A percentile compares a stretch with the other conserved stretches of the same genome.
These are phyloP conservation scores for Pterocles burchelli DNA, from an alignment of 2,113 vertebrate species.

Conservation along the genomic window DNA sequence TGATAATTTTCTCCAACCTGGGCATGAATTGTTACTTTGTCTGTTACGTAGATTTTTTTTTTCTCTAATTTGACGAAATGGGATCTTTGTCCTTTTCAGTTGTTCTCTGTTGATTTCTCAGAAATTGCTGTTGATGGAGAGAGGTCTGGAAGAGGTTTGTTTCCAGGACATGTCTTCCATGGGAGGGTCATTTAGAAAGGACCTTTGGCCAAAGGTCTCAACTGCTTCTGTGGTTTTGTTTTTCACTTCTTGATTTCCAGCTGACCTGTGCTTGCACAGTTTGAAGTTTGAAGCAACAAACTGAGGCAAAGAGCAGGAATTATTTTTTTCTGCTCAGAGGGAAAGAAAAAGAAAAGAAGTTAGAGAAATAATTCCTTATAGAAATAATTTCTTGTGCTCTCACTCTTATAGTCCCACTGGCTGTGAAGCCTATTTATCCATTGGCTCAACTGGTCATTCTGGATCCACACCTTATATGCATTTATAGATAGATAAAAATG, in stretches of 20 bases:
- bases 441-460: neutral
- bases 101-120: neutral
- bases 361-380: neutral
- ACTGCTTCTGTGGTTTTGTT: neutral
- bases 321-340: neutral
- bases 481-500: neutral
- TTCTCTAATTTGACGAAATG: neutral
- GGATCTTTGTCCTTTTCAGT: neutral
- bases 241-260: neutral
- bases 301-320: neutral
- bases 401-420: neutral
- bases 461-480: neutral
- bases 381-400: neutral
- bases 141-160: neutral
- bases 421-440: neutral
- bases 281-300: neutral
- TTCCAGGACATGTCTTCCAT: neutral
- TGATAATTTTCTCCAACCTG: neutral
- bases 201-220: neutral
- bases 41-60: neutral
- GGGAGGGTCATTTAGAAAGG: neutral
- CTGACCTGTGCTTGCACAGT: neutral
- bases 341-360: neutral
- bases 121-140: neutral
- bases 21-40: neutral